phyloP scores from a whole-genome alignment of 2,888 invertebrate species.

The Steinernema carpocapsae region DNA sequence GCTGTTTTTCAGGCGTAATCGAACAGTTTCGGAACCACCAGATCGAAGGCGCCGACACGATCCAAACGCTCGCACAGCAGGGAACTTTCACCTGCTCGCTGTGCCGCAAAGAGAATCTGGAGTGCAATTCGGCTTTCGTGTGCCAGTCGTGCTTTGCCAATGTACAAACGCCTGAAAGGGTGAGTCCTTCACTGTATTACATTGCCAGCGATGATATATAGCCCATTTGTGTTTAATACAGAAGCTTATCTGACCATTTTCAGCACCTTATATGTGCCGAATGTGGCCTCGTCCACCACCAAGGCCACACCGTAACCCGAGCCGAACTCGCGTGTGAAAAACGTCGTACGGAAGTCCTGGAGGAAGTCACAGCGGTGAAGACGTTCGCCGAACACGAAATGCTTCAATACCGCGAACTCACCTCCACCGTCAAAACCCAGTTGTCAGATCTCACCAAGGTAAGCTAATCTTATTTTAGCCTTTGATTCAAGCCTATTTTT shows the following conservation, averaged over 20 bases:
- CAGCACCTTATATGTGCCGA: not conserved
- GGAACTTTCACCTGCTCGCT: conserved; percentile 7
- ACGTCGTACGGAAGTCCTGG: not conserved
- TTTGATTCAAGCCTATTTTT: not conserved
- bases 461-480: not conserved
- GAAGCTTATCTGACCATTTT: not conserved
- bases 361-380: not conserved
- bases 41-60: too few relatives aligned
- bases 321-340: not conserved
- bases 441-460: not conserved
- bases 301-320: not conserved
- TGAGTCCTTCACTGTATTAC: too few relatives aligned
- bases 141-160: not conserved
- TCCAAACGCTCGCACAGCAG: not conserved
- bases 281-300: not conserved
- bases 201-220: too few relatives aligned
- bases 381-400: not conserved
- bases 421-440: not conserved
- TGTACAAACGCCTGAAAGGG: too few relatives aligned
- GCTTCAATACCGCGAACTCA: not conserved
- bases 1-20: conserved; percentile 7
- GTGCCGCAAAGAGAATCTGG: conserved; percentile 4
- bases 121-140: not conserved
- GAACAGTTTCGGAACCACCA: conserved; percentile 8
- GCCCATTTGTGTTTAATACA: too few relatives aligned